These are phyloP conservation scores for Lophotis ruficrista DNA, from an alignment of 2,113 vertebrate species.

Conservation along the genomic window DNA sequence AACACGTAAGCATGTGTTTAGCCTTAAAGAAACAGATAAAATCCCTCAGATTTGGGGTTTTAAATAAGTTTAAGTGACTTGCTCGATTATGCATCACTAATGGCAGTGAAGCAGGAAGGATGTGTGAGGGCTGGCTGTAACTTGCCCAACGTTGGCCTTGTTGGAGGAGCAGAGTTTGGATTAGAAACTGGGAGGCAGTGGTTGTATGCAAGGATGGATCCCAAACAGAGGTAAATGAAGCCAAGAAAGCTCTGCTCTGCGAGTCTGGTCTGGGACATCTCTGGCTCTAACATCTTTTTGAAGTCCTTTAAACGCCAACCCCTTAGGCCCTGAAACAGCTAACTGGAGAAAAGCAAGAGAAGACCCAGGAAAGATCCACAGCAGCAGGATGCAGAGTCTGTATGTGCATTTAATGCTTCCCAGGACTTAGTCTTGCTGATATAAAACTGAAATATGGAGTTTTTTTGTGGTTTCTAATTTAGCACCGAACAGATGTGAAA, in stretches of 20 bases:
- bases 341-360: not conserved
- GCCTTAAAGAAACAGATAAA: not conserved
- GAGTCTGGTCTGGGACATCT: not conserved
- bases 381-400: not conserved
- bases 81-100: not conserved
- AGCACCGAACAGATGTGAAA: not conserved
- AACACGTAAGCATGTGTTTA: not conserved
- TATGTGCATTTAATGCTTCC: not conserved
- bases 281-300: not conserved
- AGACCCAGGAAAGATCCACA: not conserved
- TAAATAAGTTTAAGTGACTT: not conserved
- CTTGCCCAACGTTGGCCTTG: accelerated
- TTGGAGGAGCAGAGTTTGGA: not conserved
- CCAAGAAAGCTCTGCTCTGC: not conserved
- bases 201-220: not conserved
- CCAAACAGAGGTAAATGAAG: not conserved
- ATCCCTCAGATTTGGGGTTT: not conserved
- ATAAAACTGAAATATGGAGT: constrained; percentile 12
- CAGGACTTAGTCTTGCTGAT: not conserved
- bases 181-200: not conserved
- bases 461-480: not conserved
- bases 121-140: not conserved
- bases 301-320: not conserved
- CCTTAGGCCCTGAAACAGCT: not conserved
- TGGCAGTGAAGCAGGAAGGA: not conserved